Conservation (phyloP, 1,140 invertebrate species). For the Scaptomyza pallida region DNA sequence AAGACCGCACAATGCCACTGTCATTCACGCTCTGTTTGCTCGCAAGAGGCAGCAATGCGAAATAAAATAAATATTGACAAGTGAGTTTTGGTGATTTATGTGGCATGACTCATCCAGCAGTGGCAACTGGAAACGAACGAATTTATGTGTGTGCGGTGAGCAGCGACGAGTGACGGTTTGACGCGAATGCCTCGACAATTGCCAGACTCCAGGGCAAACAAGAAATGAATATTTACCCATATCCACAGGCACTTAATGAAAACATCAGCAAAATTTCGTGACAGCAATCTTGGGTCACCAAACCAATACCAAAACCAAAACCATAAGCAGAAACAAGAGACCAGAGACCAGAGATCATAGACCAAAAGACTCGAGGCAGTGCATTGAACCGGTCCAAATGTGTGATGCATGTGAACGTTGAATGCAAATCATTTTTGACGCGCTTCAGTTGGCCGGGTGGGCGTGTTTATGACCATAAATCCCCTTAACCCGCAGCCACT, state of each 20-base stretch:
- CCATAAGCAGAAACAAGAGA: neutral
- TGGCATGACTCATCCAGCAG: slow-evolving; percentile 63
- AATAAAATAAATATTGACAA: slow-evolving; percentile 79
- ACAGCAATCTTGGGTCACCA: slow-evolving; percentile 13
- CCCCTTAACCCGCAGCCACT: neutral
- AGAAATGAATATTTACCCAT: slow-evolving; percentile 38
- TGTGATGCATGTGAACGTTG: slow-evolving; percentile 32
- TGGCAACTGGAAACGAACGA: slow-evolving; percentile 37
- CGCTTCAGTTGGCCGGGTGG: slow-evolving; percentile 44
- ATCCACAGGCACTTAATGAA: slow-evolving; percentile 37
- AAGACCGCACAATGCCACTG: slow-evolving; percentile 13
- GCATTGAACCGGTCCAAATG: slow-evolving; percentile 39
- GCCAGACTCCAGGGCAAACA: slow-evolving; percentile 65
- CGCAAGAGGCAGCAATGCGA: slow-evolving; percentile 42
- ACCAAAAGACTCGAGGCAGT: slow-evolving; percentile 9
- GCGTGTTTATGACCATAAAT: slow-evolving; percentile 51
- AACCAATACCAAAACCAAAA: neutral
- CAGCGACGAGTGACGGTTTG: slow-evolving; percentile 22
- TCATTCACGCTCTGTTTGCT: slow-evolving; percentile 43
- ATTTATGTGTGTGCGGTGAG: slow-evolving; percentile 24
- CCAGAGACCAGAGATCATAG: neutral
- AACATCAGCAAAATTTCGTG: slow-evolving; percentile 19
- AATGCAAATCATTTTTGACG: slow-evolving; percentile 70
- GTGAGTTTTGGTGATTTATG: slow-evolving; percentile 71
- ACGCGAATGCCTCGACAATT: slow-evolving; percentile 53